Evolutionary conservation across 2,113 vertebrate genomes (phyloP).

Genomic region (Lophochroa leadbeateri): DNA sequence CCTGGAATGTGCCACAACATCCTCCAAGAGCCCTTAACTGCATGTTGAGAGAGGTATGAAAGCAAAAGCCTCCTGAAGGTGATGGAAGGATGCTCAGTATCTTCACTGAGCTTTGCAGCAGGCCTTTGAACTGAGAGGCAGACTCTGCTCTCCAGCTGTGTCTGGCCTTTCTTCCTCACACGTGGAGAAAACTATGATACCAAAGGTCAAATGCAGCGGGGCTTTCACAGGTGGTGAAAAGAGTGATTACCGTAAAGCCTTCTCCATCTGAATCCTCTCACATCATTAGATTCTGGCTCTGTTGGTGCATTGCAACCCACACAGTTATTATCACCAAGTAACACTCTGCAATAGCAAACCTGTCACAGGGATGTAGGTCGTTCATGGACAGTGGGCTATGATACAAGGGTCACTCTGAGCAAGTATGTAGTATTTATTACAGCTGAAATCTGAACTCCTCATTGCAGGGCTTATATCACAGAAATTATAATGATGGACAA

Average conservation of each 20-base stretch:
- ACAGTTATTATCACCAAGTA: not conserved
- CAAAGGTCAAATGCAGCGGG: not conserved
- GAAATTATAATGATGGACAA: not conserved
- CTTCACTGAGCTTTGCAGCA: not conserved
- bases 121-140: not conserved
- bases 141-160: not conserved
- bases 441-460: not conserved
- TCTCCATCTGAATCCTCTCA: not conserved
- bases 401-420: not conserved
- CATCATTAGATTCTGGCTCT: not conserved
- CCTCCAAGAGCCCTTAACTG: not conserved
- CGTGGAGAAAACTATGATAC: not conserved
- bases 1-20: not conserved
- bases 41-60: not conserved
- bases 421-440: not conserved
- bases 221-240: not conserved
- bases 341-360: not conserved
- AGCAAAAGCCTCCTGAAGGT: not conserved
- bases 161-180: not conserved
- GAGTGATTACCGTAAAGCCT: not conserved
- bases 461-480: not conserved
- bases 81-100: not conserved
- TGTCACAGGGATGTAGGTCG: not conserved
- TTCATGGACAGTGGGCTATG: not conserved
- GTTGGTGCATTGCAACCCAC: not conserved